Percentiles rank a stretch among this genome's conserved stretches.
phyloP scores from a whole-genome alignment of 2,888 invertebrate genomes.

The Xestia ashworthii region DNA sequence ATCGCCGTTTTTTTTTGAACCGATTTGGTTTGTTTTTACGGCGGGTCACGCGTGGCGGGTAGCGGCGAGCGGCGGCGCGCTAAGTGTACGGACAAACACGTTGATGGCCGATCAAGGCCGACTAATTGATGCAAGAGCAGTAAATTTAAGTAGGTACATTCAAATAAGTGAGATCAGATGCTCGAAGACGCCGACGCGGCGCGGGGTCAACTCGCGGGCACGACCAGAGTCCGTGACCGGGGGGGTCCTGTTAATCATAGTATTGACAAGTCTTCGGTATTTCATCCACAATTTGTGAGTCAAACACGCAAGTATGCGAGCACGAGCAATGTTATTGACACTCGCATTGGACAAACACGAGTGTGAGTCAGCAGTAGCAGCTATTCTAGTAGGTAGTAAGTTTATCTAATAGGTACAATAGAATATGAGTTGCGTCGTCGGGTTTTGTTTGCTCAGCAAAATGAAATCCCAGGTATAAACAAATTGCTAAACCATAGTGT shows the following conservation, averaged over 20 bases:
- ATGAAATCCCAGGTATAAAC: not conserved
- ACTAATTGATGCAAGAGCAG: constrained; percentile 44
- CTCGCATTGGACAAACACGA: not conserved
- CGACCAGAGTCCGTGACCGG: constrained; percentile 7
- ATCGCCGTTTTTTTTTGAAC: constrained; percentile 32
- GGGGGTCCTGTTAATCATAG: not conserved
- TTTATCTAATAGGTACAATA: not conserved
- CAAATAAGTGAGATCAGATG: constrained; percentile 30
- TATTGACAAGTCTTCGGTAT: constrained; percentile 19
- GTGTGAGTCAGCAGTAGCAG: constrained; percentile 4
- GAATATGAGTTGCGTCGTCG: not conserved
- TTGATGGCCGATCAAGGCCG: constrained; percentile 55
- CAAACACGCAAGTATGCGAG: not conserved
- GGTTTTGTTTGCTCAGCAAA: constrained; percentile 6
- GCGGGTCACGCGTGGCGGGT: not conserved
- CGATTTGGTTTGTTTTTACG: constrained; percentile 23
- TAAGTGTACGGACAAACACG: constrained; percentile 26
- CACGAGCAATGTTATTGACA: not conserved
- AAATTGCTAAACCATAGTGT: not conserved
- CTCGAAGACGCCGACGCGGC: not conserved
- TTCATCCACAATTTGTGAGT: constrained; percentile 5
- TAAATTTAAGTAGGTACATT: constrained; percentile 31
- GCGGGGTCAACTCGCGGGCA: constrained; percentile 2
- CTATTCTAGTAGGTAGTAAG: not conserved
- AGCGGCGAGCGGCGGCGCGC: not conserved